Conservation (phyloP, 1,140 invertebrate species). For the Caligus rogercresseyi region DNA sequence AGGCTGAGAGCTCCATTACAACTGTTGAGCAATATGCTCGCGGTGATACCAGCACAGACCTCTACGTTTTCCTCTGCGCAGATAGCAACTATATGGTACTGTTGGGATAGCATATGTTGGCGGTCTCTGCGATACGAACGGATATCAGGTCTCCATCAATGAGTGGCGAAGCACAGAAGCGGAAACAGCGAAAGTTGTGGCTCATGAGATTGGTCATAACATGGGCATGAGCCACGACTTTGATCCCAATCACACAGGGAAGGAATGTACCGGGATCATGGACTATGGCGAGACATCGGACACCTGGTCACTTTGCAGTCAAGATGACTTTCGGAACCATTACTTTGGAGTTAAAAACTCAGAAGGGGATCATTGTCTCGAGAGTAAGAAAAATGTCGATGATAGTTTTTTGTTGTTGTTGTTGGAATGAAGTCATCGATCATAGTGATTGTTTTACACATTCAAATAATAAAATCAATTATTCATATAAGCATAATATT, state of each 20-base stretch:
- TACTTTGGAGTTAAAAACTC: not conserved
- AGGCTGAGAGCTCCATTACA: not conserved
- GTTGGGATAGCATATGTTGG: not conserved
- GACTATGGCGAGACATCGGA: not conserved
- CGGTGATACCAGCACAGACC: not conserved
- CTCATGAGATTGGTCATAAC: constrained; percentile 13
- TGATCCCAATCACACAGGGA: not conserved
- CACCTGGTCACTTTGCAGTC: not conserved
- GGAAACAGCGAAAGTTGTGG: not conserved
- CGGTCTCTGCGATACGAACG: not conserved
- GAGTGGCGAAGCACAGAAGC: not conserved
- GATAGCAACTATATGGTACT: not conserved
- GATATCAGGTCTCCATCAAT: not conserved
- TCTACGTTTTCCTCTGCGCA: not conserved
- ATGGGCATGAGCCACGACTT: constrained; percentile 4
- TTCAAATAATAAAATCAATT: too few species aligned
- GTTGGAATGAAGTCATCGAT: too few species aligned
- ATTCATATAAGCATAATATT: too few species aligned
- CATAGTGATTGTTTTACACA: too few species aligned
- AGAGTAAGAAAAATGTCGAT: not conserved
- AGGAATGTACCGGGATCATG: not conserved
- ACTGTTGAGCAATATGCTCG: not conserved
- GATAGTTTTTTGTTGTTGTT: too few species aligned
- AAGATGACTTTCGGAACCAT: constrained; percentile 1
- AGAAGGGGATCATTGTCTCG: not conserved